Percentiles rank a stretch among this genome's conserved stretches.
These are phyloP conservation scores for Pangasianodon gigas DNA, from an alignment of 2,113 vertebrate genomes.

Conservation along the genomic window DNA sequence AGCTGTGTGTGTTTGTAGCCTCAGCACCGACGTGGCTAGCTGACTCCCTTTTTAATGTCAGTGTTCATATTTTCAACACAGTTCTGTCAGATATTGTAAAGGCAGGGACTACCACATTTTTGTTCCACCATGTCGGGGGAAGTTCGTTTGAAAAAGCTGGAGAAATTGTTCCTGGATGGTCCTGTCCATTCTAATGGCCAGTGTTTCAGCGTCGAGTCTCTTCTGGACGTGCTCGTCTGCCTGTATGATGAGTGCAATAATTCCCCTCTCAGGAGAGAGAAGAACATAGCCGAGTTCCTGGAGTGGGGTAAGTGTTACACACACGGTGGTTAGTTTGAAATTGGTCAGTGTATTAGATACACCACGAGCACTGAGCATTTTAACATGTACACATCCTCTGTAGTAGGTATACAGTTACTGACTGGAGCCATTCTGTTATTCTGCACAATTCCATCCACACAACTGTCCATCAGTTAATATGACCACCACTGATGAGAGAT, in stretches of 20 bases:
- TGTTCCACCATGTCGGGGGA: constrained; percentile 89
- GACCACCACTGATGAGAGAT: no score
- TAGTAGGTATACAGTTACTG: not conserved
- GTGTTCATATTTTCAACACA: constrained; percentile 10
- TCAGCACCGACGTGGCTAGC: constrained; percentile 38
- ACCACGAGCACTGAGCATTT: not conserved
- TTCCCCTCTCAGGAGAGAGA: constrained; percentile 93
- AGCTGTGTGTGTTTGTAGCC: not conserved
- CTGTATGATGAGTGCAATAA: constrained; percentile 98
- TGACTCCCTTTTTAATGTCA: constrained; percentile 25
- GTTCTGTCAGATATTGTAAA: constrained; percentile 18
- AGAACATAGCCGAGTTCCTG: constrained; percentile 93
- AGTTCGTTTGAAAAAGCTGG: constrained; percentile 97
- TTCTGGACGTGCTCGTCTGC: constrained; percentile 95
- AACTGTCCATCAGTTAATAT: not conserved
- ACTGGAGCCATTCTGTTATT: no score
- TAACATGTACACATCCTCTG: not conserved
- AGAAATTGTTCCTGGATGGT: constrained; percentile 94
- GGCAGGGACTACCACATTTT: not conserved
- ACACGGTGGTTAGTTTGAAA: not conserved
- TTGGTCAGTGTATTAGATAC: not conserved
- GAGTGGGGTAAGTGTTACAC: constrained; percentile 89
- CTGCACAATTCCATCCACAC: not conserved
- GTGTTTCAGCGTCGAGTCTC: constrained; percentile 91
- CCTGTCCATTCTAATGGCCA: constrained; percentile 87